Conservation (phyloP, 2,797 vertebrate species). For the Sebastes trivittatus region DNA sequence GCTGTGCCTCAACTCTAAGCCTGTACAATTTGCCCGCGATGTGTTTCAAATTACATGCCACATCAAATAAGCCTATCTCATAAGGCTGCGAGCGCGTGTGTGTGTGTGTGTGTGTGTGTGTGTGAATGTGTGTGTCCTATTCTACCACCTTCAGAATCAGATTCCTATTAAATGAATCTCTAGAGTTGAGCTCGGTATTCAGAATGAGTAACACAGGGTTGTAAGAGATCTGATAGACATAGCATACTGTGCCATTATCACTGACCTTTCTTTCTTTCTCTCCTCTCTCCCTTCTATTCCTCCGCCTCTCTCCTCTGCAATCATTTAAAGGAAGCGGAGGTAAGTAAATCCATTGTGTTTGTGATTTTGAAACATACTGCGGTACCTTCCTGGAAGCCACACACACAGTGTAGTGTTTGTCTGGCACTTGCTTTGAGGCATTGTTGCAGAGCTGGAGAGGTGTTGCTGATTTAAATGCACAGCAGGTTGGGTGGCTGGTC, state of each 20-base stretch:
- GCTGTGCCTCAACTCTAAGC: slow-evolving; percentile 21
- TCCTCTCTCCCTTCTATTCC: slow-evolving; percentile 29
- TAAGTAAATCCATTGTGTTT: slow-evolving; percentile 80
- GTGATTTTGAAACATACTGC: slow-evolving; percentile 11
- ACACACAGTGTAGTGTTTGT: neutral
- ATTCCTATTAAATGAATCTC: slow-evolving; percentile 63
- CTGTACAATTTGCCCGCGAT: slow-evolving; percentile 60
- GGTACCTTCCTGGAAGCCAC: neutral
- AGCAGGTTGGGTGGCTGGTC: slow-evolving; percentile 20
- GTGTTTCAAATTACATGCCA: slow-evolving; percentile 76
- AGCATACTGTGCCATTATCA: slow-evolving; percentile 62
- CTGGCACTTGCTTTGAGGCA: neutral
- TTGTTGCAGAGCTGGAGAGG: slow-evolving; percentile 15
- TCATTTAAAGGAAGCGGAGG: slow-evolving; percentile 94
- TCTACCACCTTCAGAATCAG: slow-evolving; percentile 48
- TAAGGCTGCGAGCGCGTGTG: slow-evolving; percentile 13
- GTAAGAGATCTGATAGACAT: slow-evolving; percentile 63
- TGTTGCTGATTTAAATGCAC: slow-evolving; percentile 43
- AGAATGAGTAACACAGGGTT: slow-evolving; percentile 55
- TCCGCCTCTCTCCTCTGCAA: slow-evolving; percentile 75
- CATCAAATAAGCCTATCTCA: slow-evolving; percentile 69
- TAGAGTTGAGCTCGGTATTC: slow-evolving; percentile 60
- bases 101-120: neutral
- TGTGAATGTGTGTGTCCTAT: slow-evolving; percentile 34
- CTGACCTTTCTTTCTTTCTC: slow-evolving; percentile 76